A percentile compares a stretch with the other conserved stretches of the same genome.
Conservation (phyloP, 2,797 vertebrate species). For the Paedocypris micromegethes region DNA sequence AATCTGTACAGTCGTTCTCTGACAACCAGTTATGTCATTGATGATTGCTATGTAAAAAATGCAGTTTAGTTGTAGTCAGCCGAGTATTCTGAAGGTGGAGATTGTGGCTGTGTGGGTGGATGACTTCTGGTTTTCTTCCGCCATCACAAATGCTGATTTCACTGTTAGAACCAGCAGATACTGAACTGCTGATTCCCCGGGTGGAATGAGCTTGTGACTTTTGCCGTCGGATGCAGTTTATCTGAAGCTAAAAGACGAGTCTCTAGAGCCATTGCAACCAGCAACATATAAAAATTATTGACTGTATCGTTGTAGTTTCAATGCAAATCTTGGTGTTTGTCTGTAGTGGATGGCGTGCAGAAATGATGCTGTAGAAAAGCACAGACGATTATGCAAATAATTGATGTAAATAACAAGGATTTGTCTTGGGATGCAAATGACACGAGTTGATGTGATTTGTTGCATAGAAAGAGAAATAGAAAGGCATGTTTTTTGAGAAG, state of each 20-base stretch:
- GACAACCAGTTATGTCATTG: too few relatives aligned
- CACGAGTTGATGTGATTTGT: constrained; percentile 6
- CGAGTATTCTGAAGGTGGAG: not conserved
- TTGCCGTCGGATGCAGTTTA: constrained; percentile 1
- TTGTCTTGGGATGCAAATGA: constrained; percentile 41
- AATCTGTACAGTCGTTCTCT: too few relatives aligned
- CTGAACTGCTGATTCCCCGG: constrained; percentile 12
- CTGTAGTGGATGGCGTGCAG: constrained; percentile 2
- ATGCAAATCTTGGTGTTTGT: not conserved
- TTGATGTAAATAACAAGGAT: constrained; percentile 42
- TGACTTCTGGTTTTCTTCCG: not conserved
- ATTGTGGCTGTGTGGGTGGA: not conserved
- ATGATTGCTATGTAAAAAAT: constrained; percentile 1
- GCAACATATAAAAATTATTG: too few relatives aligned
- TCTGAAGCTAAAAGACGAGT: too few relatives aligned
- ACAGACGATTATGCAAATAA: constrained; percentile 45
- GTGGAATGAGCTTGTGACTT: constrained; percentile 2
- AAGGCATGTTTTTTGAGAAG: not conserved
- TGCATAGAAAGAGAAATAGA: constrained; percentile 15
- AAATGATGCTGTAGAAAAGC: constrained; percentile 17
- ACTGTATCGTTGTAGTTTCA: not conserved
- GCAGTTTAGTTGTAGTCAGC: not conserved
- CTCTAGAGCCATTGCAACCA: too few relatives aligned
- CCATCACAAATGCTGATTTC: constrained; percentile 12
- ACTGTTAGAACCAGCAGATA: constrained; percentile 9